Evolutionary conservation across 2,888 invertebrate genomes (phyloP).

Genomic region (Diarsia rubi): DNA sequence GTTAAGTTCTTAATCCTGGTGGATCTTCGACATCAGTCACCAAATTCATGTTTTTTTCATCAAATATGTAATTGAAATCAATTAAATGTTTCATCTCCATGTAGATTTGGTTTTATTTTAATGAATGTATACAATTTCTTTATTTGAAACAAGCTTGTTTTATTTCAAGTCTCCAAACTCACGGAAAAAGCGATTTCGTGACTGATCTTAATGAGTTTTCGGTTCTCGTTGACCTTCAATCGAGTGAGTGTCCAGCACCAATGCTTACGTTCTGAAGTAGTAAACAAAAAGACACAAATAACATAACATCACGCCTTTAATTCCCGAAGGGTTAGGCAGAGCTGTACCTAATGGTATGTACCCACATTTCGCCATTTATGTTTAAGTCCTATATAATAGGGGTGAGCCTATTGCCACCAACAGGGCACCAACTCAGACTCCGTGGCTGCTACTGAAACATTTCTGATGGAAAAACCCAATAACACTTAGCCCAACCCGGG

Average conservation of each 20-base stretch:
- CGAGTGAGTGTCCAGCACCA: conserved; percentile 9
- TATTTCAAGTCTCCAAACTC: conserved; percentile 44
- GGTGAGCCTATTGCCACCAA: no score
- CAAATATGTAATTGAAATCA: background rate
- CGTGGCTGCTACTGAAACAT: no score
- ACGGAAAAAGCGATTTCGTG: conserved; percentile 51
- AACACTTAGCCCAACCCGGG: no score
- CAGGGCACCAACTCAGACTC: no score
- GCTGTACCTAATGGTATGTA: no score
- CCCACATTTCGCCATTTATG: no score
- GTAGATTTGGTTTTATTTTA: background rate
- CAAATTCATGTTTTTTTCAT: background rate
- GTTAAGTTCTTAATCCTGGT: no score
- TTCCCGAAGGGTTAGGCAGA: no score
- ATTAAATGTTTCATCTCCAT: background rate
- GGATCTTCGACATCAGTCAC: no score
- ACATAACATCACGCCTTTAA: no score
- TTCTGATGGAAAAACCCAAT: no score
- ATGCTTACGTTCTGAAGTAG: background rate
- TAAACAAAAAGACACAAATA: background rate
- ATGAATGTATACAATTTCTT: conserved; percentile 9
- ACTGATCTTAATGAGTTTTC: conserved; percentile 48
- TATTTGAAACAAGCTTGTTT: conserved; percentile 23
- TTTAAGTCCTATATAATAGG: no score
- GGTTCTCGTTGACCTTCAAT: conserved; percentile 18